phyloP scores from a whole-genome alignment of 2,888 invertebrate species.

The Osmoderma eremita region DNA sequence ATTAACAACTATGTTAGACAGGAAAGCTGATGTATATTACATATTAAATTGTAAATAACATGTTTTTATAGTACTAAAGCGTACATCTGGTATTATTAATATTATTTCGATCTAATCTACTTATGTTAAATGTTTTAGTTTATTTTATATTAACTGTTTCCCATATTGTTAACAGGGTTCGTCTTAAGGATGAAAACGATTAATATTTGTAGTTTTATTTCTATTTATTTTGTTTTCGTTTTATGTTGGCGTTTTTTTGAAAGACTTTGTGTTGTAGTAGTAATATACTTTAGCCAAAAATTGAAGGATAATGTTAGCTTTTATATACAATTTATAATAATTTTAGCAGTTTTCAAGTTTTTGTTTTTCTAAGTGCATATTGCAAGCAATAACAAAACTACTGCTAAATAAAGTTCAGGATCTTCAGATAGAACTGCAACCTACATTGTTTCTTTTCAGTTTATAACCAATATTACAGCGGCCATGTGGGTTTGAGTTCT shows the following conservation, averaged over 20 bases:
- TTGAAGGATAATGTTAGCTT: no score
- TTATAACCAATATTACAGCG: no score
- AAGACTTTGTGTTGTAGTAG: no score
- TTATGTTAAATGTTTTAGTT: constrained; percentile 1
- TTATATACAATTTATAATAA: no score
- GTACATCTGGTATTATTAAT: constrained; percentile 9
- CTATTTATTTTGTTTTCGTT: not conserved
- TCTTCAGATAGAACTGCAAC: no score
- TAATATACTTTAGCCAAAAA: no score
- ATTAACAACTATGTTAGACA: not conserved
- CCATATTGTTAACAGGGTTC: constrained; percentile 13
- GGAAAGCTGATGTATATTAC: constrained; percentile 20
- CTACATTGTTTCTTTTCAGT: no score
- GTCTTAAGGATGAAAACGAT: constrained; percentile 2
- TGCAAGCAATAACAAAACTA: no score
- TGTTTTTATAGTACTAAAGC: constrained; percentile 15
- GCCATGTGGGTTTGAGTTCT: no score
- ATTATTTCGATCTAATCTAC: not conserved
- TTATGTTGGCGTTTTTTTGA: not conserved
- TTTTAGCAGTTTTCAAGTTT: no score
- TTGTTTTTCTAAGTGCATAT: no score
- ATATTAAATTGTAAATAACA: constrained; percentile 23
- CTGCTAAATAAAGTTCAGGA: no score
- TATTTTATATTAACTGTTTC: constrained; percentile 1
- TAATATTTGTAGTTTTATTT: not conserved